phyloP scores from a whole-genome alignment of 2,888 invertebrate species.

The Ischnura elegans region DNA sequence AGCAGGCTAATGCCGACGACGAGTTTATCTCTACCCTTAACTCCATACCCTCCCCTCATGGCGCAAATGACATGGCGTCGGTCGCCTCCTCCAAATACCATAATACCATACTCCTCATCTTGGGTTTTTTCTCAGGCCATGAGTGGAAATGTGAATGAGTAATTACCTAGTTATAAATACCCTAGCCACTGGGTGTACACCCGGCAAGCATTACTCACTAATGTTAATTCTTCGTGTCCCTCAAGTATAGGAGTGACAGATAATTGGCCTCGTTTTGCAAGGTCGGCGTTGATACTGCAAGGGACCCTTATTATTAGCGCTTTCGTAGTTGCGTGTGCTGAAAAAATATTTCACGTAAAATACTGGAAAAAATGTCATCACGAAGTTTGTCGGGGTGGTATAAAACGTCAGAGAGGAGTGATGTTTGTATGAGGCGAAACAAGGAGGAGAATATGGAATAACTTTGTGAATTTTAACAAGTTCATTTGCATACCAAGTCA shows the following conservation, averaged over 20 bases:
- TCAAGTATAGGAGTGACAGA: not conserved
- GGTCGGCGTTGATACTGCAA: not conserved
- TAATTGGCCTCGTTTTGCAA: not conserved
- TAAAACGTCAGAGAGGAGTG: not conserved
- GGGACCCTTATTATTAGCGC: not conserved
- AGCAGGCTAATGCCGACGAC: too few species aligned
- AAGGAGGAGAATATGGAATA: not conserved
- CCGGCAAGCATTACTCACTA: too few species aligned
- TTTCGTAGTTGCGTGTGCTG: not conserved
- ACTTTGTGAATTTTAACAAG: not conserved
- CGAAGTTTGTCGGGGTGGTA: not conserved
- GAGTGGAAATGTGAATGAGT: too few species aligned
- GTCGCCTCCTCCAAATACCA: too few species aligned
- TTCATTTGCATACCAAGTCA: not conserved
- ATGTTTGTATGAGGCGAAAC: not conserved
- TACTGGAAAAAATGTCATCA: not conserved
- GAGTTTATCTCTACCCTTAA: too few species aligned
- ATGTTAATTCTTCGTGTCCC: not conserved
- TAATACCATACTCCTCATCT: too few species aligned
- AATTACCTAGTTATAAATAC: too few species aligned
- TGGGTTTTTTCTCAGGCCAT: too few species aligned
- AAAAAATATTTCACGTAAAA: not conserved
- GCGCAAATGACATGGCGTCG: too few species aligned
- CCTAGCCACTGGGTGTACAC: too few species aligned
- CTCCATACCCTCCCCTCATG: too few species aligned